Base-by-base conservation (phyloP, 2,797 vertebrate species). In the Poliocrania exsul region DNA sequence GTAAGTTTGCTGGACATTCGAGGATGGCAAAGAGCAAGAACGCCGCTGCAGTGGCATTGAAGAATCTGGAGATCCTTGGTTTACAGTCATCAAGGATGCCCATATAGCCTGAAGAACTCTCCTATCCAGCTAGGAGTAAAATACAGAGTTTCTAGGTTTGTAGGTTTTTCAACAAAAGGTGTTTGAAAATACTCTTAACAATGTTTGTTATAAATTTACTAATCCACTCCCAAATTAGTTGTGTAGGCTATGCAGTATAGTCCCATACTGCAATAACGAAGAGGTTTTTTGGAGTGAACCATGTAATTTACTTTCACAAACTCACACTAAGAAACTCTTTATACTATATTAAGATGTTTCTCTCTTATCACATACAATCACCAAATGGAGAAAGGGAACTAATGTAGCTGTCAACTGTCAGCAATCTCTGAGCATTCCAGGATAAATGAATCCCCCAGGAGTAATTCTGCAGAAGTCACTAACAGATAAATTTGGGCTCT, bases 381-480 rank as follows among this genome's bases (percentile, higher is more conserved):
- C 33, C 0, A 0, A 92, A 90, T 71, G 25, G 33, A 95, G 81
- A 92, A 94, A 75, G 38, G 17, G 56, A 95, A 70, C 18, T 96
- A 94, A 96, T 83, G 82, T 71, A 90, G 72, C 82, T 93, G 93
- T 93, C 94, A 94, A 35, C 85, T 40, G 15, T 83, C 82, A 94
- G 80, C 85, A 88, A 86, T 88, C 87, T 94, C 73, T 84, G 50
- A 57, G 71, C 54, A 42, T 93, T 83, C 85, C 77, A 88, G 91
- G 85, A 94, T 93, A 93, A 96, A 96, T 94, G 65, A 95, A 92
- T 88, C 93, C 58, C 87, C 31, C 0, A 10, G 77, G 96, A 96
- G 72, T 93, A 93, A 94, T 95, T 95, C 90, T 88, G 87, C 90
- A 95, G 95, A 95, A 96, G 92, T 96, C 89, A 93, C 92, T 83